Base-by-base conservation (phyloP, 2,888 invertebrate species). In the Mythimna pallens region DNA sequence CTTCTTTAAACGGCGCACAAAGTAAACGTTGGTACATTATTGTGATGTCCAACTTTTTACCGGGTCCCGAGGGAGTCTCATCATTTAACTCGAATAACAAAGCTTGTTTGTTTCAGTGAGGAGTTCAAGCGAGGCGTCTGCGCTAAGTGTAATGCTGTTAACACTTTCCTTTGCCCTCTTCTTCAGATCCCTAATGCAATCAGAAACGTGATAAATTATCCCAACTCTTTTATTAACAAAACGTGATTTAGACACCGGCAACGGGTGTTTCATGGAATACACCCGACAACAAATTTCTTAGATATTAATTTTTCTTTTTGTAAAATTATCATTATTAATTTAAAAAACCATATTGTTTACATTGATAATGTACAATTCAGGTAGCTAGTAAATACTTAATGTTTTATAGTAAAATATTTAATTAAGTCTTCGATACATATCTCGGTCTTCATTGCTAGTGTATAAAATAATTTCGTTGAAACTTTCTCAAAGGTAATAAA, bases 171-270 rank as follows among this genome's bases (percentile, higher is more conserved):
- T 95, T 85, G 88, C 89, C 84, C 88, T 91, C 87, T 89, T 91
- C 88, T 87, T 93, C 84, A 89, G 89, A 89, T 89, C 91, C 86
- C 86, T 93, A 90, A 92, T 91, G 86, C 91, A 92, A 93, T 93
- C 92, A 91, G 91, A 91, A 91, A 95, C 95, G 95, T 96, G 95
- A 96, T 96, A 93, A 95, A 95, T 94, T 94, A 93, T 93, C 90
- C 88, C 86, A 86, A 87, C 88, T 90, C 89, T 92, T 92, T 92
- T 92, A 91, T 93, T 90, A 92, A 89, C 88, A 84, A 88, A 89
- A 92, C 90, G 91, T 92, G 91, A 92, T 93, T 91, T 89, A 90
- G 89, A 87, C 81, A 79, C 86, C 87, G 84, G 85, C 88, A 86
- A 85, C 78, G 78, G 58, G 9, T 86, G 78, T 83, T 88, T 78